Conservation (phyloP, 2,888 invertebrate genomes). For the Steinernema hermaphroditum region DNA sequence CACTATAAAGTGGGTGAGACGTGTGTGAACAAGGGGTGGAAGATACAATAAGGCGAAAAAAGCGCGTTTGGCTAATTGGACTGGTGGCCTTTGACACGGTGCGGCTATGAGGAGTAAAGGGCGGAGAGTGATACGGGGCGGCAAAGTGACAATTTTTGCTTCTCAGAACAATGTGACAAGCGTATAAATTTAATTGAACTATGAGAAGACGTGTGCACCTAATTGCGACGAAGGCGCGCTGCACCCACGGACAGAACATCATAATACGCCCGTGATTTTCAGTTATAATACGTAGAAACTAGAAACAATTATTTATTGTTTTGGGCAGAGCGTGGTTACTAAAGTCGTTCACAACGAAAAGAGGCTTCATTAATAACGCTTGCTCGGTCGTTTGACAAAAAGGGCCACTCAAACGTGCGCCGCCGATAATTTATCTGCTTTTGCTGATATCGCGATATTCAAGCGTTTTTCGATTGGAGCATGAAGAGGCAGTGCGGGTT, state of each 20-base stretch:
- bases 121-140: background rate
- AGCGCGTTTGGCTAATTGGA: conserved; percentile 1
- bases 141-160: conserved; percentile 8
- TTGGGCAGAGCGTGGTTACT: background rate
- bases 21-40: background rate
- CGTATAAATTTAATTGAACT: background rate
- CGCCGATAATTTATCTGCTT: background rate
- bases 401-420: conserved; percentile 2
- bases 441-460: background rate
- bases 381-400: background rate
- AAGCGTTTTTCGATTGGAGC: background rate
- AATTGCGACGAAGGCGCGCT: background rate
- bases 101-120: background rate
- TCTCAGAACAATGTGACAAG: conserved; percentile 1
- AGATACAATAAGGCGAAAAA: background rate
- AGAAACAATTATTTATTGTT: background rate
- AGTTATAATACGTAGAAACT: too few relatives aligned
- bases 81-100: conserved; percentile 18
- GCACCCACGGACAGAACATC: too few relatives aligned
- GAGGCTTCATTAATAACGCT: conserved; percentile 22
- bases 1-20: too few relatives aligned
- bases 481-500: background rate
- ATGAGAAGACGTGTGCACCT: background rate
- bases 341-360: background rate
- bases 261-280: too few relatives aligned